Evolutionary conservation across 2,888 invertebrate genomes (phyloP).

Genomic region (Labia minor): DNA sequence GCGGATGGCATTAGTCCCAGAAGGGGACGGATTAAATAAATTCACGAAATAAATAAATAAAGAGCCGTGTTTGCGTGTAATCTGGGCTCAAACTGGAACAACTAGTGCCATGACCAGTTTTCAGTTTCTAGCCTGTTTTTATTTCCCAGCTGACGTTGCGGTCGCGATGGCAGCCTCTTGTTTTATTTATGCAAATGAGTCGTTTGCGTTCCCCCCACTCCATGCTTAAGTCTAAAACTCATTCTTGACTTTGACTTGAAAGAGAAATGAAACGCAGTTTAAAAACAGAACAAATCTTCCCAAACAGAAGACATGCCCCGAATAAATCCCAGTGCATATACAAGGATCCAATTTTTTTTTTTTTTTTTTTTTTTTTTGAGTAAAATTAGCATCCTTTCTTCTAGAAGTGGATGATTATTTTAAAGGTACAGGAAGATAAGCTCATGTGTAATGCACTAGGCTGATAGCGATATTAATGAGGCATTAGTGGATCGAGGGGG

Average conservation of each 20-base stretch:
- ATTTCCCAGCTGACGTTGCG: neutral
- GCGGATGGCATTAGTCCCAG: conserved; percentile 7
- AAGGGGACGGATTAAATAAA: conserved; percentile 1
- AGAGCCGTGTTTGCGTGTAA: neutral
- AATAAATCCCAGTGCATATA: too few relatives aligned
- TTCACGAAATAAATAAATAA: conserved; percentile 4
- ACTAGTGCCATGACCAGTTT: neutral
- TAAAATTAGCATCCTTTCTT: too few relatives aligned
- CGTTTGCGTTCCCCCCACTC: neutral
- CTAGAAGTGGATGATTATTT: too few relatives aligned
- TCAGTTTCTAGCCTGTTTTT: neutral
- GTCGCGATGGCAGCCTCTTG: conserved; percentile 18
- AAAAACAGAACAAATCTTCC: too few relatives aligned
- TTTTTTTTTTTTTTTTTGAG: too few relatives aligned
- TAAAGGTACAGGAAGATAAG: too few relatives aligned
- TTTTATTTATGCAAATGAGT: conserved; percentile 26
- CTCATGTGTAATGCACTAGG: too few relatives aligned
- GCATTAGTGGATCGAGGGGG: too few relatives aligned
- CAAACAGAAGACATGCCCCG: too few relatives aligned
- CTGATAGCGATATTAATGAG: too few relatives aligned
- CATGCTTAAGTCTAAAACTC: neutral
- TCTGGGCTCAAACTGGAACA: neutral
- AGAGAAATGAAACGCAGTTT: too few relatives aligned
- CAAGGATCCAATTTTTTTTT: too few relatives aligned
- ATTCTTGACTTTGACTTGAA: neutral